Base-by-base conservation (phyloP, 2,113 vertebrate species). In the Ictalurus furcatus region DNA sequence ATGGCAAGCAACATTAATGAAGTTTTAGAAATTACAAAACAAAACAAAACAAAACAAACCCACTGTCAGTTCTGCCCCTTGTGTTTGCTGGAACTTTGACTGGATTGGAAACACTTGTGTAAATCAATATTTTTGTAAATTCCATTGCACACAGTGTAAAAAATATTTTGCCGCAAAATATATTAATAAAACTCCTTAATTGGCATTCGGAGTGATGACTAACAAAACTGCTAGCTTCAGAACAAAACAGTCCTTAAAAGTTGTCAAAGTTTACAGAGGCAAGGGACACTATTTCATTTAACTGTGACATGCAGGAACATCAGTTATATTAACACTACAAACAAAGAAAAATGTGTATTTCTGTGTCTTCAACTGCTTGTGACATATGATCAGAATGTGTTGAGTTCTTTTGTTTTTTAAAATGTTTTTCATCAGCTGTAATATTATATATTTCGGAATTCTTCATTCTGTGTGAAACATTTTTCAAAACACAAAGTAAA, bases 381-480 rank as follows among this genome's bases (percentile, higher is more conserved):
- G 87, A 84, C 76, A 19, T 73, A 91, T 88, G 88, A 92, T 91
- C 91, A 93, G 90, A 85, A 88, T 85, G 25, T 84, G 48, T 52
- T 52, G 48, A 1, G 48, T 88, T 90, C 76, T 76, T 44, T 52
- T 1, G 0, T 52, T 52, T 52, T 28, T 58, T 34, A 12, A 78
- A 48, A 23, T 21, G 4, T 25, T 56, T 61, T 83, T 40, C 34
- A 40, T 85, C 76, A 86, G 85, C 83, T 90, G 86, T 84, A 86
- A 87, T 30, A 88, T 85, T 69, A 61, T 87, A 88, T 85, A 88
- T 90, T 89, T 91, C 81, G 92, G 79, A 92, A 84, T 89, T 90
- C 89, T 86, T 81, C 79, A 88, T 87, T 90, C 87, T 82, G 83
- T 92, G 92, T 90, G 61, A 92, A 92, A 93, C 48, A 89, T 91